Conservation (phyloP, 1,140 invertebrate species). For the Nautilus pompilius region DNA sequence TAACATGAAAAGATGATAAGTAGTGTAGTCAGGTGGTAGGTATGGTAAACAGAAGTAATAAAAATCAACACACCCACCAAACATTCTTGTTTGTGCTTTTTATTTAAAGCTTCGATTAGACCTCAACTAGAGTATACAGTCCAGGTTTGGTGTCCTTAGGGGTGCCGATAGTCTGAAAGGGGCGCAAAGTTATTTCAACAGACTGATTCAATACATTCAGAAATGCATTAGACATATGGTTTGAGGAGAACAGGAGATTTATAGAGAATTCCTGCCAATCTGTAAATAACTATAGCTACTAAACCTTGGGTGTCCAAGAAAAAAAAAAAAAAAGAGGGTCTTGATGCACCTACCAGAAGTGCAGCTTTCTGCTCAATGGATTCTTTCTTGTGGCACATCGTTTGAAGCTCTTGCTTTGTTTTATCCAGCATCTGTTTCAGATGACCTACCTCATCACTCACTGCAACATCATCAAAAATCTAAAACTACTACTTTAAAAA, state of each 20-base stretch:
- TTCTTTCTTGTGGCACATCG: constrained; percentile 44
- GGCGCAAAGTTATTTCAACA: neutral
- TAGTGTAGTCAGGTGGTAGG: too few species aligned
- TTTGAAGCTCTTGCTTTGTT: constrained; percentile 16
- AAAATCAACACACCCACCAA: too few species aligned
- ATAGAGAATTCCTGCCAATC: neutral
- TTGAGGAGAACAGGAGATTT: neutral
- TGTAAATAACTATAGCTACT: neutral
- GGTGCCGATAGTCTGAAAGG: neutral
- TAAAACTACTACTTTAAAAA: too few species aligned
- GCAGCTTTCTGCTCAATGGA: constrained; percentile 45
- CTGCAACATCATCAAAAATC: constrained; percentile 26
- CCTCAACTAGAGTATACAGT: too few species aligned
- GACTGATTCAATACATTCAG: neutral
- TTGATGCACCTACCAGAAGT: constrained; percentile 30
- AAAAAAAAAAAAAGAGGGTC: neutral
- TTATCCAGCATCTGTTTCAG: constrained; percentile 25
- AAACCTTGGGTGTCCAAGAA: neutral
- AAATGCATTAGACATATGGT: neutral
- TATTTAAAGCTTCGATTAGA: too few species aligned
- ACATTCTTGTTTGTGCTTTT: too few species aligned
- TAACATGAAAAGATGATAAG: too few species aligned
- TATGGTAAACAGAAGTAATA: too few species aligned
- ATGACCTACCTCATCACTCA: constrained; percentile 33
- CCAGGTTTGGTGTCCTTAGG: neutral